Evolutionary conservation across 2,113 vertebrate species (phyloP), one percentile per base, ranked within the genome.

Genomic region (Talpa occidentalis): DNA sequence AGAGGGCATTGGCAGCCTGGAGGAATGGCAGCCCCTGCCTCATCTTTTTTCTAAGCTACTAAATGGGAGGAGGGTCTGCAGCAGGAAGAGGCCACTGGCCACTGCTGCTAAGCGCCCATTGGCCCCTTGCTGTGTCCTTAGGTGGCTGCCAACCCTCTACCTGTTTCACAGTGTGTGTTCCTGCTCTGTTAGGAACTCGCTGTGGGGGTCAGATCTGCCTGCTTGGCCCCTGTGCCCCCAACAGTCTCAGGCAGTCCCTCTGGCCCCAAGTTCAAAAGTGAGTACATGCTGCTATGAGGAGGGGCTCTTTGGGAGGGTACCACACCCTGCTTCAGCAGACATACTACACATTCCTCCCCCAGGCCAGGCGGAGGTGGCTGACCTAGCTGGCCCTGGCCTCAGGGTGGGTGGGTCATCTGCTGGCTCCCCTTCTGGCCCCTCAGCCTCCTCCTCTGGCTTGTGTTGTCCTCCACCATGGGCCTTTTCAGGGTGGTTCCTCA

Each of bases 41-140:
- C 10, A 2, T 42, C 54, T 5, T 16, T 56, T 70, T 70, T 30
- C 87, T 42, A 47, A 42, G 47, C 6, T 22, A 7, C 72, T 28
- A 7, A 52, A 4, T 62, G 30, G 49, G 54, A 59, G 60, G 44
- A 60, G 10, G 52, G 59, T 19, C 47, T 32, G 40, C 35, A 1
- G 9, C 21, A 30, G 16, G 52, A 28, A 5, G 26, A 64, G 14
- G 21, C 47, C n/a, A 0, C 26, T 1, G 6, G 40, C 24, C 66
- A 21, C 52, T 22, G 59, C 40, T 42, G 42, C 19, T 10, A 0
- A 62, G 49, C 47, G 42, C 16, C 44, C 21, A 0, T 1, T 37
- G 52, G 77, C 56, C 76, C 40, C 40, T 44, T 60, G 52, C 70
- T 64, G 12, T 17, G 62, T 70, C 32, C 47, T 10, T 24, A 40